These are phyloP conservation scores for Strigamia maritima DNA, from an alignment of 2,888 invertebrate species.

Conservation along the genomic window DNA sequence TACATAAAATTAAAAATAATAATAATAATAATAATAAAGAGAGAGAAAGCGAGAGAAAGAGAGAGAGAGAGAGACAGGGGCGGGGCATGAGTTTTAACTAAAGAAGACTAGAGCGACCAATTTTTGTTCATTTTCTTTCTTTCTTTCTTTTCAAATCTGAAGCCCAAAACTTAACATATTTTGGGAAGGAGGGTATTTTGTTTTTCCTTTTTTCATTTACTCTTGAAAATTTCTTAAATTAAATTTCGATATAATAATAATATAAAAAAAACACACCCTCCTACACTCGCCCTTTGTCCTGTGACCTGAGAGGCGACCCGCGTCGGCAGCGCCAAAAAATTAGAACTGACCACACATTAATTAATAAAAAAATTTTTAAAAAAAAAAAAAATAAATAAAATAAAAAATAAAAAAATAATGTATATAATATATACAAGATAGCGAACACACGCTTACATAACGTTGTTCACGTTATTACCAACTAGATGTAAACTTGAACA, in stretches of 20 bases:
- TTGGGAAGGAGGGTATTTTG: constrained; percentile 13
- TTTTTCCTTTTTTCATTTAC: not conserved
- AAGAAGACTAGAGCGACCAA: constrained; percentile 31
- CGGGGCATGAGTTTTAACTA: not conserved
- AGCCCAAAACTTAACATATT: constrained; percentile 28
- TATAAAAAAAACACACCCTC: constrained; percentile 4
- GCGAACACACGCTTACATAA: constrained; percentile 26
- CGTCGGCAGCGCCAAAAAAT: constrained; percentile 31
- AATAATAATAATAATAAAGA: no score
- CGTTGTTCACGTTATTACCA: constrained; percentile 7
- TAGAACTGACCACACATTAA: constrained; percentile 22
- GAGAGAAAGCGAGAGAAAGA: not conserved
- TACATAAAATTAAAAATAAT: no score
- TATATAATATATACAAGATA: constrained; percentile 3
- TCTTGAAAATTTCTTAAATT: constrained; percentile 23
- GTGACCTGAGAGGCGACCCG: constrained; percentile 34
- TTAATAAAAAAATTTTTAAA: not conserved
- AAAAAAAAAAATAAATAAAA: constrained; percentile 1
- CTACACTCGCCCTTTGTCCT: constrained; percentile 34
- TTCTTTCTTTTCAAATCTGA: constrained; percentile 5
- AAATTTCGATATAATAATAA: not conserved
- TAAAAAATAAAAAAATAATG: not conserved
- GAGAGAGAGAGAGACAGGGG: not conserved
- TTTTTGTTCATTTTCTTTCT: constrained; percentile 7
- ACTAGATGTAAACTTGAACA: constrained; percentile 30